Base-by-base conservation (phyloP, 2,888 invertebrate genomes). In the Tromatobia lineatoria region DNA sequence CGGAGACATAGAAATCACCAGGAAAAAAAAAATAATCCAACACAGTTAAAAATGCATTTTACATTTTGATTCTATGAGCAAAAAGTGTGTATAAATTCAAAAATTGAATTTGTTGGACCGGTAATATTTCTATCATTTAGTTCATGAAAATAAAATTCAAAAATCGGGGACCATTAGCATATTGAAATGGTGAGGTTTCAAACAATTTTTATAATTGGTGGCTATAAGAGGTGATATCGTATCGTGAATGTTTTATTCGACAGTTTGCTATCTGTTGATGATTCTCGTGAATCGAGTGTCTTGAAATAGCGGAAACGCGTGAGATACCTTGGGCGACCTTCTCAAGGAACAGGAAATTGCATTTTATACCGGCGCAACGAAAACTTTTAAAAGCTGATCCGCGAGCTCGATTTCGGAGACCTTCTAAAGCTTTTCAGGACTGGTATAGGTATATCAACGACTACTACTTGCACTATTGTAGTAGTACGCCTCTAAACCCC, bases 261-360 rank as follows among this genome's bases (percentile, higher is more conserved):
- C n/a, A 8, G 25, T 47, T 64, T 7, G 34, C 23, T 50, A 75
- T 61, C 34, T 34, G 75, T 11, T n/a, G 75, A 75, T 75, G 61
- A 75, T 75, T 20, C 61, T 66, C 38, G 34, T 42, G 29, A 71
- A 59, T 70, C 71, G 66, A 81, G 75, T 66, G 57, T 61, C 75
- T 67, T 29, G 42, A 57, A 25, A 75, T 38, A 73, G 15, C 38
- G 34, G n/a, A 67, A 79, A 76, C 38, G 64, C 52, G 50, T 20
- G 75, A 71, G 77, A 50, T 71, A 54, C 66, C 47, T 71, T 25
- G 45, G 29, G 45, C 59, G 71, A 77, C 66, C 47, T 83, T 69
- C 80, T 82, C 76, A 84, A 78, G 47, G 57, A 66, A 64, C 88
- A 88, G 91, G 91, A 92, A 93, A 93, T 92, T 91, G 90, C 89